phyloP scores from a whole-genome alignment of 2,113 vertebrate species.

The Grammomys dolichurus region DNA sequence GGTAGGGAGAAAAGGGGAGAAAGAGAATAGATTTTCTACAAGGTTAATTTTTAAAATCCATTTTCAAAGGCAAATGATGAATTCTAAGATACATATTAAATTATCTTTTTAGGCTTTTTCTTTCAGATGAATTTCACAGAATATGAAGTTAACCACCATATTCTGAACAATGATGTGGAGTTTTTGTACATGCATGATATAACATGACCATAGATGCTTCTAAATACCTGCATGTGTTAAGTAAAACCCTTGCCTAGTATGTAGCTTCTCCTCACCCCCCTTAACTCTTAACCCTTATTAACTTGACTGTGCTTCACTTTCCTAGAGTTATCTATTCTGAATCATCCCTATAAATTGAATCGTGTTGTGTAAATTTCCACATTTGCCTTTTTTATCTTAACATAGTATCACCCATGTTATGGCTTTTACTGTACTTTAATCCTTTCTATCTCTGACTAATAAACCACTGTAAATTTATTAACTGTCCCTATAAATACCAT shows the following conservation, averaged over 20 bases:
- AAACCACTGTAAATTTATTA: background rate
- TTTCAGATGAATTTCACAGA: background rate
- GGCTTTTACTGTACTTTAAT: background rate
- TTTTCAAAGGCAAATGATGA: background rate
- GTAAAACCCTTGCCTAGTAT: background rate
- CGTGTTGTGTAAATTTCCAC: background rate
- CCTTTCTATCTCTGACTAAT: background rate
- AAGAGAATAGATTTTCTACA: background rate
- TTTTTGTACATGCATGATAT: rapidly evolving
- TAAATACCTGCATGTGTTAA: background rate
- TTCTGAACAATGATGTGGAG: background rate
- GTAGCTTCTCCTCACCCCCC: background rate
- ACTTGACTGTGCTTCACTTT: rapidly evolving
- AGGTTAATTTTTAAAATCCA: background rate
- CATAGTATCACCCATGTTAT: no score
- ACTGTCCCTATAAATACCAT: background rate
- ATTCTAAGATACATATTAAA: background rate
- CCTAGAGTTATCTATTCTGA: background rate
- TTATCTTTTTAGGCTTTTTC: background rate
- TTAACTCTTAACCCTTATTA: background rate
- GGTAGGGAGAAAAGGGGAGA: rapidly evolving
- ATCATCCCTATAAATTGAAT: background rate
- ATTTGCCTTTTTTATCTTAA: background rate
- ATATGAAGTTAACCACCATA: background rate
- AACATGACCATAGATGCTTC: rapidly evolving